Base-by-base conservation (phyloP, 2,113 vertebrate genomes). In the Plecotus auritus region DNA sequence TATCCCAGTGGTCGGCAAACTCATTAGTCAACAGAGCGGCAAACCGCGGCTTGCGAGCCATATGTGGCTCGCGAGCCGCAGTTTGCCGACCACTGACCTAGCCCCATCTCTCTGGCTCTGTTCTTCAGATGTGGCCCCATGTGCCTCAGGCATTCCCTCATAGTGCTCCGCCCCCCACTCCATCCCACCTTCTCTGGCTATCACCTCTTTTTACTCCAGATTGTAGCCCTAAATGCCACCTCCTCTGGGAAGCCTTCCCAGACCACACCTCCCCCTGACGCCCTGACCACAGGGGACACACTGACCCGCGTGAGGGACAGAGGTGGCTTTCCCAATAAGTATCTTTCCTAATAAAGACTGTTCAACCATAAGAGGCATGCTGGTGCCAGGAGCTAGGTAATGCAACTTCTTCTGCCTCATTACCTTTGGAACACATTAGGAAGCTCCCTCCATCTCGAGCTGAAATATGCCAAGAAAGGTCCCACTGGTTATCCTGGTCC, bases 61-160 rank as follows among this genome's bases (percentile, higher is more conserved):
- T n/a, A n/a, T n/a, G n/a, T n/a, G 37, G 37, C 37, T 40, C 3
- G 37, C 37, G 37, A 40, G 37, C 37, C 4, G 37, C 4, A 51
- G 37, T 40, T 40, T 40, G 37, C 37, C 37, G 5, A 40, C 16
- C 49, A 51, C 49, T 51, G 49, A 1, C 9, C 56, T 1, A n/a
- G 30, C 59, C 4, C 0, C 1, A 3, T 37, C 13, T 72, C 1
- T 2, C 8, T 10, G 12, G 0, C 22, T 32, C 51, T 20, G 14
- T 5, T 56, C n/a, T 56, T 56, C 85, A 64, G 47, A 42, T 0
- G 0, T 0, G 42, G 37, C 37, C 80, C 69, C 7, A 0, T 0
- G 47, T 7, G 5, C 85, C 32, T 32, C 2, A 0, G 7, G 10
- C 13, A 9, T 73, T 49, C 28, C 40, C 82, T 51, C 4, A 6